Evolutionary conservation across 2,797 vertebrate species (phyloP).

Genomic region (Cryptoblepharus egeriae): DNA sequence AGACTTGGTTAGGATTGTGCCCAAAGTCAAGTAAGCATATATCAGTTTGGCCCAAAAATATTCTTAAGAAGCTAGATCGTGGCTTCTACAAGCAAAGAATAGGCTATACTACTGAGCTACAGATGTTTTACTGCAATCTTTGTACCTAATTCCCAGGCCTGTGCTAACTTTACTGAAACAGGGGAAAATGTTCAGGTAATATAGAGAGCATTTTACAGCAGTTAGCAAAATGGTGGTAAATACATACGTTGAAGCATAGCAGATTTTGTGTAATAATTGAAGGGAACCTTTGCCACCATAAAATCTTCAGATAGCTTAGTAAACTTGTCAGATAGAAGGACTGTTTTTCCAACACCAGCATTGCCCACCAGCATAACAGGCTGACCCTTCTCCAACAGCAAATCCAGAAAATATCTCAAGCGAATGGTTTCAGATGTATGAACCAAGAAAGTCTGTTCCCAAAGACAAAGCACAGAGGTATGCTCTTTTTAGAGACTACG

Average conservation of each 20-base stretch:
- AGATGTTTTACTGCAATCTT: background rate
- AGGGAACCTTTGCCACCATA: constrained; percentile 76
- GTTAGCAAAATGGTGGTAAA: background rate
- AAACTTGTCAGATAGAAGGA: constrained; percentile 78
- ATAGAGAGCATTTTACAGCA: constrained; percentile 62
- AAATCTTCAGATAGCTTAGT: constrained; percentile 75
- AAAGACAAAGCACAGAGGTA: constrained; percentile 43
- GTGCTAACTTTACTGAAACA: background rate
- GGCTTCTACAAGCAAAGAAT: too few species aligned
- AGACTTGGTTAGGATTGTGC: too few species aligned
- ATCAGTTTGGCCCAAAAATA: too few species aligned
- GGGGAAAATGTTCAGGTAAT: background rate
- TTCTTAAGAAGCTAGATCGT: too few species aligned
- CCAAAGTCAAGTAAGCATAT: too few species aligned
- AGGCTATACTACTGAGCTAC: too few species aligned
- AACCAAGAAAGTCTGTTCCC: constrained; percentile 74
- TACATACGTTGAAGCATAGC: constrained; percentile 46
- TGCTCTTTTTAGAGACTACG: constrained; percentile 18
- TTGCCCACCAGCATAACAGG: constrained; percentile 79
- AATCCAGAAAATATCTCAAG: constrained; percentile 79
- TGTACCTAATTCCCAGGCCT: background rate
- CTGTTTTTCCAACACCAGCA: constrained; percentile 80
- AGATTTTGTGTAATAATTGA: constrained; percentile 79
- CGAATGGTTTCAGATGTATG: constrained; percentile 76
- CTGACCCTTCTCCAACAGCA: constrained; percentile 79